Base-by-base conservation (phyloP, 2,113 vertebrate genomes). In the Dromiciops gliroides region DNA sequence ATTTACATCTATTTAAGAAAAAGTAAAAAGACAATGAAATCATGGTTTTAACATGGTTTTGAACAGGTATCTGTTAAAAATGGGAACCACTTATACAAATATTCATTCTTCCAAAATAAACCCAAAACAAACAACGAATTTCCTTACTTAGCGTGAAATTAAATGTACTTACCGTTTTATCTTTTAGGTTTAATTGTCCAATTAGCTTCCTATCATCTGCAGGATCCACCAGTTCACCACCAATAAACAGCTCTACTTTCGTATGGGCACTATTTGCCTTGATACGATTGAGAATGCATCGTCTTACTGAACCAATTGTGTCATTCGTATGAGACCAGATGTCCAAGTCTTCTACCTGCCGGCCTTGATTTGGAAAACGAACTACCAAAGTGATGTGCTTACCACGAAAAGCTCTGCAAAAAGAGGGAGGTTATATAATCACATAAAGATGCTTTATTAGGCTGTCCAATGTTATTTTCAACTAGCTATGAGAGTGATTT, bases 311-410 rank as follows among this genome's bases (percentile, higher is more conserved):
- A 96, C 99, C 99, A n/a, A 99, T 99, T 37, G 99, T 99, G 98
- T 99, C 99, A 0, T 99, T 99, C 91, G 99, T 99, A 97, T 99
- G 99, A 92, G 99, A 99, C 99, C 99, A 99, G 96, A 99, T 99
- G 93, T 99, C 99, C 98, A 99, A 97, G 97, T 99, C 99, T 91
- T 99, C 99, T 67, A 99, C 99, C 97, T 99, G 99, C 26, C 99
- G 99, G 48, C 99, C 99, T 98, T 99, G 99, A 99, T 99, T 99
- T 92, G 99, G 99, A 98, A 99, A 99, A 92, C 99, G 99, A 97
- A 99, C 99, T 75, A 99, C 99, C 96, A 99, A 98, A 1, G 99
- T 99, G 96, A 99, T 99, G 95, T 99, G 99, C 95, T 99, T 99
- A 94, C 99, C 99, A 94, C 99, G 99, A 98, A 99, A 99, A 97